Evolutionary conservation across 2,888 invertebrate species (phyloP), one percentile per base, ranked within the genome.

Genomic region (Xestoiulus laeticollis): DNA sequence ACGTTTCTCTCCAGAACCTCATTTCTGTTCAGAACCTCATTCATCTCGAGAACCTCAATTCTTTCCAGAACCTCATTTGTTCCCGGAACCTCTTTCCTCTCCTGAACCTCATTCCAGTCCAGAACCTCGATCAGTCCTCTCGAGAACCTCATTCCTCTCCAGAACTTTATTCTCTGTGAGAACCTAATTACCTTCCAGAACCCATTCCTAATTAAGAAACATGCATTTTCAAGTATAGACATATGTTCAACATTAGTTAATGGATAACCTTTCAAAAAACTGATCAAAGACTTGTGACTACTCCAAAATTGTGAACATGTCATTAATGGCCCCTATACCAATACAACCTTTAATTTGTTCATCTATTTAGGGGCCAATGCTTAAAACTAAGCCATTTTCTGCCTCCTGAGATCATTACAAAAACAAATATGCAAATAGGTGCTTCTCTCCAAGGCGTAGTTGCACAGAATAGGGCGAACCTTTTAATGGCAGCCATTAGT

Each of bases 401-500:
- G 59, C 22, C n/a, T n/a, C 22, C 26, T n/a, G 59, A 68, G 68
- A 5, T 22, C 5, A 68, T 68, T 8, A 22, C n/a, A 68, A 68
- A 68, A 68, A 68, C 16, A 38, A 38, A 38, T 48, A 68, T 26
- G 68, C 68, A 68, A 68, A 68, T 68, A 68, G 4, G 16, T 16
- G 8, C 26, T 68, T 68, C n/a, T 68, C 3, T 22, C 68, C 4
- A 38, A 38, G 22, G 68, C 8, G 68, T 68, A n/a, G 6, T 26
- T 68, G 5, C 26, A 4, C 68, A 26, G 26, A 68, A 22, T 68
- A 26, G 68, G 68, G 53, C 16, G 53, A 53, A n/a, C 53, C 53
- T n/a, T n/a, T 68, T 68, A 68, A 68, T 68, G 68, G 26, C 26
- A 22, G 68, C 68, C 68, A 68, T 68, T 68, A 68, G 68, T 26